Base-by-base conservation (phyloP, 2,113 vertebrate species). In the Andinoacara biseriatus region DNA sequence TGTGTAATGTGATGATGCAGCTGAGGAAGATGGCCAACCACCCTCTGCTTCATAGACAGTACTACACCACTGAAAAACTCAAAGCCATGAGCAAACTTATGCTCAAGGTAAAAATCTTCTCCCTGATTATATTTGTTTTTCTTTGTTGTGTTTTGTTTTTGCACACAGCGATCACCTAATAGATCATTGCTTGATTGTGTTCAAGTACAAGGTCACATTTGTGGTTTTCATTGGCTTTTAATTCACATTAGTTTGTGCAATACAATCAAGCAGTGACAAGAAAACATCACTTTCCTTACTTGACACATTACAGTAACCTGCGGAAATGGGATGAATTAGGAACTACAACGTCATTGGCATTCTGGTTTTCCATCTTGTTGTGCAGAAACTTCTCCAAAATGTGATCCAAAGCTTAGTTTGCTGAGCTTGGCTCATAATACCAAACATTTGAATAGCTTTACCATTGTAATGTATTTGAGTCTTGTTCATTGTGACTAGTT, bases 11-110 rank as follows among this genome's bases (percentile, higher is more conserved):
- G 38, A 98, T 99, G 97, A 99, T 99, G 98, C 98, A 99, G 8
- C 87, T 99, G 87, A 96, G 98, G 84, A 99, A 99, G 94, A 99
- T 99, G 98, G 98, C 98, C 63, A 99, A 99, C 91, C 98, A 99
- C 65, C 98, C 98, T 7, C 95, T 99, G 79, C 91, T 99, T 76
- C 98, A 99, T 76, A 95, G 98, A n/a, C 97, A 98, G 3, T 97
- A 97, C 90, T 99, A 97, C 91, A 99, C 97, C 0, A 90, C 89
- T 62, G 97, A 98, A 10, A 99, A 96, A 85, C 96, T 99, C 65
- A 95, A 91, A 88, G 91, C 86, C 59, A 99, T 99, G 98, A 97
- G 98, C 80, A 93, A 90, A 58, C 97, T 98, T 72, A 99, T 99
- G 98, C 96, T 99, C 3, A 97, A 98, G 96, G 98, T 99, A 35